These are phyloP conservation scores for Heliothis subflexa DNA, from an alignment of 1,140 invertebrate genomes.

Conservation along the genomic window DNA sequence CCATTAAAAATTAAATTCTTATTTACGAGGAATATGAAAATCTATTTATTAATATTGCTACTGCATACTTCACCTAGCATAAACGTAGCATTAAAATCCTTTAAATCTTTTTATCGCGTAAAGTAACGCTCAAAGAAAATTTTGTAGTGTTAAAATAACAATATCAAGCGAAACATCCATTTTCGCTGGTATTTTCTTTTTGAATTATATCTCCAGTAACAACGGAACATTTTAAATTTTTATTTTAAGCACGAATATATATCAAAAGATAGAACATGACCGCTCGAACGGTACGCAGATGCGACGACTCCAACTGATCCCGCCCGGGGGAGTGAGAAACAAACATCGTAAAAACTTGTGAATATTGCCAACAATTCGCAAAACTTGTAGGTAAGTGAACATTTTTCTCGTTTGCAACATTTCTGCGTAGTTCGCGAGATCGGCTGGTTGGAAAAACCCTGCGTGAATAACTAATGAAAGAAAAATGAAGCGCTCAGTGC, in stretches of 20 bases:
- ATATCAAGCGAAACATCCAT: slow-evolving; percentile 31
- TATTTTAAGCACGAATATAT: slow-evolving; percentile 58
- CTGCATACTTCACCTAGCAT: slow-evolving; percentile 16
- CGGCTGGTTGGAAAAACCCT: slow-evolving; percentile 19
- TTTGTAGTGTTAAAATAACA: slow-evolving; percentile 31
- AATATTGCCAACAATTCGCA: slow-evolving; percentile 71
- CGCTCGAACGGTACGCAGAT: slow-evolving; percentile 71
- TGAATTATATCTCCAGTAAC: slow-evolving; percentile 41
- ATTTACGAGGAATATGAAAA: slow-evolving; percentile 8
- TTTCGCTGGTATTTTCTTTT: slow-evolving; percentile 35
- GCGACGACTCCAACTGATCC: slow-evolving; percentile 71
- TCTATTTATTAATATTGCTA: slow-evolving; percentile 11
- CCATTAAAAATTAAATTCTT: slow-evolving; percentile 24
- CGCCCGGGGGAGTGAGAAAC: slow-evolving; percentile 65
- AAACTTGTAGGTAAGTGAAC: slow-evolving; percentile 69
- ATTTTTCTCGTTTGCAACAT: slow-evolving; percentile 66
- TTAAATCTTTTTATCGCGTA: slow-evolving; percentile 4
- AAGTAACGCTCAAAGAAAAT: slow-evolving; percentile 3
- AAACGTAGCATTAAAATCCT: slow-evolving; percentile 7
- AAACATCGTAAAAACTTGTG: slow-evolving; percentile 78
- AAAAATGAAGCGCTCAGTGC: slow-evolving; percentile 58
- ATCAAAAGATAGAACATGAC: slow-evolving; percentile 71
- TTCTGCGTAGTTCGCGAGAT: slow-evolving; percentile 50
- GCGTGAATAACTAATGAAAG: slow-evolving; percentile 70
- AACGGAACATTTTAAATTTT: slow-evolving; percentile 51